A percentile compares a stretch with the other conserved stretches of the same genome.
Evolutionary conservation across 2,797 vertebrate species (phyloP).

Genomic region (Catostomus latipinnis): DNA sequence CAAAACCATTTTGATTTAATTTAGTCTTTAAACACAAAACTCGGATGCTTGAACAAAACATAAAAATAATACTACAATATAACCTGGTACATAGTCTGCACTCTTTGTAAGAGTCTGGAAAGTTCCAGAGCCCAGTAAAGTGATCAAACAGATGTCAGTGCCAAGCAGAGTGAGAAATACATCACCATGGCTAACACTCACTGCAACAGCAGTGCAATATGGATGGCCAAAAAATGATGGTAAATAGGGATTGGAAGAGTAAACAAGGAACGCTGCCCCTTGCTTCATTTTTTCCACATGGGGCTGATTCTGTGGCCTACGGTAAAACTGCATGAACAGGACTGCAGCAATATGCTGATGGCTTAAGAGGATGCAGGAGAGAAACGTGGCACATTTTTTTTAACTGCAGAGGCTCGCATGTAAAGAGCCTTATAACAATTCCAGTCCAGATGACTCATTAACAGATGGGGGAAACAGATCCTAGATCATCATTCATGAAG

Average conservation of each 20-base stretch:
- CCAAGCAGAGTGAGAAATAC: constrained; percentile 41
- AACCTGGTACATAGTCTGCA: neutral
- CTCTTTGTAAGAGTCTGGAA: constrained; percentile 12
- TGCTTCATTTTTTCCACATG: constrained; percentile 29
- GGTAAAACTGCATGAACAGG: constrained; percentile 16
- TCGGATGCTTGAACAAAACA: neutral
- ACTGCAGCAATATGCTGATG: constrained; percentile 41
- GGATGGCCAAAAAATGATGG: neutral
- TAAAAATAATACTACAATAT: neutral
- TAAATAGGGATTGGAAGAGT: constrained; percentile 12
- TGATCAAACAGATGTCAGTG: constrained; percentile 17
- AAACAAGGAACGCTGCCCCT: constrained; percentile 8
- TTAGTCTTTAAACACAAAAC: neutral
- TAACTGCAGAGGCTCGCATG: constrained; percentile 1
- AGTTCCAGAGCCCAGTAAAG: constrained; percentile 18
- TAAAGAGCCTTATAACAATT: neutral
- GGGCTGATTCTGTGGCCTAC: neutral
- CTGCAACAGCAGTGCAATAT: constrained; percentile 25
- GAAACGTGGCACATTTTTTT: constrained; percentile 1
- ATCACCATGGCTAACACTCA: constrained; percentile 21
- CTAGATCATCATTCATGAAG: neutral
- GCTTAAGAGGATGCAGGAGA: constrained; percentile 16
- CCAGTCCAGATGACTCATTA: neutral
- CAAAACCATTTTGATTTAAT: too few species aligned
- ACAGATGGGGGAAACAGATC: neutral